A percentile compares a stretch with the other conserved stretches of the same genome.
Evolutionary conservation across 2,888 invertebrate species (phyloP).

Genomic region (Tinea pellionella): DNA sequence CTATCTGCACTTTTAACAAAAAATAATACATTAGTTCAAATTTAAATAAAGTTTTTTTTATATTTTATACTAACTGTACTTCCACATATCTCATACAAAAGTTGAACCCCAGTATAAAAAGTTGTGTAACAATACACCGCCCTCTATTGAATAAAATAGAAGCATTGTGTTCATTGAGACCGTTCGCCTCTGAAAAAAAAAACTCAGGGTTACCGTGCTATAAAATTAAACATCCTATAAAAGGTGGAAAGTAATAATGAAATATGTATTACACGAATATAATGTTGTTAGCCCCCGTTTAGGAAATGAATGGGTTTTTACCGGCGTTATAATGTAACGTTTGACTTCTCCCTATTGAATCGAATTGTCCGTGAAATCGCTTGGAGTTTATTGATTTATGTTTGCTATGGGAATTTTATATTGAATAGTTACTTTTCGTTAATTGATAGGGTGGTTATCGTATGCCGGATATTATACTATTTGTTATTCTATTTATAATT

Average conservation of each 20-base stretch:
- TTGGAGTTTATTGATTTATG: constrained; percentile 41
- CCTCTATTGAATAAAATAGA: constrained; percentile 47
- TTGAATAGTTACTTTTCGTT: constrained; percentile 36
- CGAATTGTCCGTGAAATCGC: constrained; percentile 61
- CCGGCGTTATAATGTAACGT: constrained; percentile 49
- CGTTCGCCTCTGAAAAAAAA: constrained; percentile 33
- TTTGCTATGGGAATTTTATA: constrained; percentile 28
- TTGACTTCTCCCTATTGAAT: constrained; percentile 59
- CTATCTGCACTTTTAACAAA: too few species aligned
- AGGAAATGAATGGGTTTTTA: constrained; percentile 45
- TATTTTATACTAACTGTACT: constrained; percentile 31
- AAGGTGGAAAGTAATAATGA: constrained; percentile 64
- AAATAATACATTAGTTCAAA: too few species aligned
- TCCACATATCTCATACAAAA: constrained; percentile 16
- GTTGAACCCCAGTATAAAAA: constrained; percentile 29
- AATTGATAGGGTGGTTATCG: constrained; percentile 38
- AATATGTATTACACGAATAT: constrained; percentile 69
- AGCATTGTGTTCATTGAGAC: constrained; percentile 37
- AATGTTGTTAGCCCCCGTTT: constrained; percentile 65
- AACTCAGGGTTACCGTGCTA: constrained; percentile 47
- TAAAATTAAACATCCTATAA: constrained; percentile 63
- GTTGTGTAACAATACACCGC: constrained; percentile 64
- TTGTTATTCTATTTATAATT: not conserved
- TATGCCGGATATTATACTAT: not conserved
- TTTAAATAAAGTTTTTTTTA: not conserved